Base-by-base conservation (phyloP, 1,140 invertebrate genomes). In the Trachelipus rathkii region DNA sequence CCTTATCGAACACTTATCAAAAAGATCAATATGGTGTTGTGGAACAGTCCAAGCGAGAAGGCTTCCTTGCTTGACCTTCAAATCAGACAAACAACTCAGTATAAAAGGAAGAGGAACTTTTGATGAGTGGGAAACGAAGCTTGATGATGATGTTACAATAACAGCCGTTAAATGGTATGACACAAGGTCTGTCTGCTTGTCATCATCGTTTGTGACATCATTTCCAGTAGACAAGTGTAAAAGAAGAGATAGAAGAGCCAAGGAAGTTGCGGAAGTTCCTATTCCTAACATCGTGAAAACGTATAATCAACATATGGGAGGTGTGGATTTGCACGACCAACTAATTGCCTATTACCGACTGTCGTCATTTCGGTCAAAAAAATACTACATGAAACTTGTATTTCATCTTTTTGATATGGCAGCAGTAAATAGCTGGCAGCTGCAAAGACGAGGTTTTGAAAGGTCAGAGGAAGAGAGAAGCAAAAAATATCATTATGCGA, bases 301-400 rank as follows among this genome's bases (percentile, higher is more conserved):
- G 23, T 82, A 82, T 60, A 83, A 83, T 75, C 74, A 74, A 69
- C 66, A 80, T 70, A 84, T 84, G 82, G 82, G 81, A 72, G 83
- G 82, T 46, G 83, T 83, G 24, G 83, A 84, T 78, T 75, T 83
- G 43, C 79, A 80, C 60, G 82, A 82, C 72, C 76, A 76, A 46
- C 71, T 82, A 15, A 79, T 82, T 19, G 45, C 76, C 24, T 75
- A 78, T 44, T 83, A 83, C 77, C 60, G 81, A 71, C 78, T 81
- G 23, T 70, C 44, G 23, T 70, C 44, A 46, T 73, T 81, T 10
- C 78, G 74, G 15, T 79, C 70, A 15, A 83, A 81, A 75, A 77
- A 80, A 70, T 84, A 1, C 1, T 6, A 33, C 33, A 33, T 33
- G 33, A 33, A 33, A 24, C 53, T 83, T 44, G 75, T 83, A 45